phyloP scores from a whole-genome alignment of 2,888 invertebrate genomes.

The Ethmia dodecea region DNA sequence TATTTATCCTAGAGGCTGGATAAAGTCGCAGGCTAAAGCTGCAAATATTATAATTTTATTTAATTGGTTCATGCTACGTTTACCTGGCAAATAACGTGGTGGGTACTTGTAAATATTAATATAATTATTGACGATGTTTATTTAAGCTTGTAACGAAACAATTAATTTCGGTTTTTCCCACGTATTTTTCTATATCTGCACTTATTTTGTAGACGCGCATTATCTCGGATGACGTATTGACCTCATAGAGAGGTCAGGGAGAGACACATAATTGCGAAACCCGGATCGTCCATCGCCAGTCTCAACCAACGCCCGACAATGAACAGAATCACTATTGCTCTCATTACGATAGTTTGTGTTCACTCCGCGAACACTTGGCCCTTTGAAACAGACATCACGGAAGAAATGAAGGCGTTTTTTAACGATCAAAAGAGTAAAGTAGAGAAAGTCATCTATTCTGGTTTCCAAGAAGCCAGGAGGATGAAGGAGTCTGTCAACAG shows the following conservation, averaged over 20 bases:
- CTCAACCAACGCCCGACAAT: conserved; percentile 24
- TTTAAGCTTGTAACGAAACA: too few species aligned
- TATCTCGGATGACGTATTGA: conserved; percentile 29
- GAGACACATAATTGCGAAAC: conserved; percentile 24
- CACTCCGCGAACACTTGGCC: conserved; percentile 22
- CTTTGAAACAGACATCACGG: conserved; percentile 10
- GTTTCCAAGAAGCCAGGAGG: conserved; percentile 33
- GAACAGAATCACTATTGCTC: conserved; percentile 20
- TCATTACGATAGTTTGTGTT: conserved; percentile 9
- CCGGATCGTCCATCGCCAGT: conserved; percentile 24
- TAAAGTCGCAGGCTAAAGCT: too few species aligned
- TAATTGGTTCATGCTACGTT: too few species aligned
- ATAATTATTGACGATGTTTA: too few species aligned
- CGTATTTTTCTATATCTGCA: too few species aligned
- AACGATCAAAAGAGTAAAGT: conserved; percentile 29
- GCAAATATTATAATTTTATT: too few species aligned
- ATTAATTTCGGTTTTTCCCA: too few species aligned
- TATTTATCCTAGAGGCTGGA: too few species aligned
- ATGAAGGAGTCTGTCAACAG: conserved; percentile 33
- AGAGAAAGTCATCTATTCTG: conserved; percentile 27
- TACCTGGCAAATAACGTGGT: too few species aligned
- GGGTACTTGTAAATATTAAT: too few species aligned
- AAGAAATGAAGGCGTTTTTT: conserved; percentile 38
- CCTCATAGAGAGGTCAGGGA: conserved; percentile 33
- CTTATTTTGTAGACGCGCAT: too few species aligned